These are phyloP conservation scores for Drosophila rellima DNA, from an alignment of 2,888 invertebrate genomes.

Conservation along the genomic window DNA sequence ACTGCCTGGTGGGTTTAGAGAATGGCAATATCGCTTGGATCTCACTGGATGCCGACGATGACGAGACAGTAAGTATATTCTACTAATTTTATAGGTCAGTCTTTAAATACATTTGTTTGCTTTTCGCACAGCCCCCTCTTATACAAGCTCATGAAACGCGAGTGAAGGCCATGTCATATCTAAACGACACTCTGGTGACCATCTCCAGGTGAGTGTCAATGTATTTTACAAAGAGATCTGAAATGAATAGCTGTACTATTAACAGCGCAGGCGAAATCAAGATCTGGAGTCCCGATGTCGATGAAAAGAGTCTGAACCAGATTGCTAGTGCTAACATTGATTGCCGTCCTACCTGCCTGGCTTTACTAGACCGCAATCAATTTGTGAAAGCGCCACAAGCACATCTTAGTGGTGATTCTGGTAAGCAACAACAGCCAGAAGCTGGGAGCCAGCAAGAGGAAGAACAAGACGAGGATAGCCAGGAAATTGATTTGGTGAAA, in stretches of 20 bases:
- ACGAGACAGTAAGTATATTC: slow-evolving; percentile 56
- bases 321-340: slow-evolving; percentile 88
- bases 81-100: background rate
- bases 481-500: slow-evolving; percentile 15
- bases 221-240: background rate
- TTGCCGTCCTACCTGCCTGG: slow-evolving; percentile 91
- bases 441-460: slow-evolving; percentile 8
- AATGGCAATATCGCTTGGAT: slow-evolving; percentile 90
- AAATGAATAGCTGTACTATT: background rate
- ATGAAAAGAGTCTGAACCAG: slow-evolving; percentile 85
- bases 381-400: slow-evolving; percentile 38
- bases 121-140: slow-evolving; percentile 40
- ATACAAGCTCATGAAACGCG: slow-evolving; percentile 88
- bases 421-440: background rate
- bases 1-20: slow-evolving; percentile 90
- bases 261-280: slow-evolving; percentile 91
- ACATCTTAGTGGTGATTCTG: background rate
- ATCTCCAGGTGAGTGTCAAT: slow-evolving; percentile 87
- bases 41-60: slow-evolving; percentile 87
- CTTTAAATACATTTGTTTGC: background rate
- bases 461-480: slow-evolving; percentile 5
- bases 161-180: slow-evolving; percentile 89
- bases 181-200: slow-evolving; percentile 88
- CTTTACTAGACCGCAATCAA: slow-evolving; percentile 87
- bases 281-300: slow-evolving; percentile 87